Conservation (phyloP, 2,888 invertebrate species). For the Altica lythri region DNA sequence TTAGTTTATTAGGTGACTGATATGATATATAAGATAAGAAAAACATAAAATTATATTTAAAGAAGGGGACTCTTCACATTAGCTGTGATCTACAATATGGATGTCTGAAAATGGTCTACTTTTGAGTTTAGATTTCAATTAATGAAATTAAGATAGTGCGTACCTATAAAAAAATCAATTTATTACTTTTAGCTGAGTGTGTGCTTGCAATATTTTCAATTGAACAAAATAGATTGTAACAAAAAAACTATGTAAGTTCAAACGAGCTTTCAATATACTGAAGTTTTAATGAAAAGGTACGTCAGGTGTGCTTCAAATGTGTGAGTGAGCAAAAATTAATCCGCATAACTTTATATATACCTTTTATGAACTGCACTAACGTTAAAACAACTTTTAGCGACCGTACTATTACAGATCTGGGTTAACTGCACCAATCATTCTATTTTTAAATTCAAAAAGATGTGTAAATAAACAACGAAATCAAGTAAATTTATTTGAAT, state of each 20-base stretch:
- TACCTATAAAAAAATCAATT: constrained; percentile 27
- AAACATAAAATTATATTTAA: constrained; percentile 44
- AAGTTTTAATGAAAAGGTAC: too few relatives aligned
- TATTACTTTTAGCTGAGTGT: constrained; percentile 35
- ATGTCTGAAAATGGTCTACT: constrained; percentile 44
- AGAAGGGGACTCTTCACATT: constrained; percentile 55
- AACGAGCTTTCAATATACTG: neutral
- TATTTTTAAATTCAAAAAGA: too few relatives aligned
- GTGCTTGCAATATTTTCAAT: constrained; percentile 38
- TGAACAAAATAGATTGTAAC: constrained; percentile 1
- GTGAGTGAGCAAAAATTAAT: too few relatives aligned
- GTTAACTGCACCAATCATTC: too few relatives aligned
- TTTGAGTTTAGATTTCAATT: constrained; percentile 21
- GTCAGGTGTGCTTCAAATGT: too few relatives aligned
- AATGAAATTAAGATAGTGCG: constrained; percentile 10
- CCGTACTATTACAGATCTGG: too few relatives aligned
- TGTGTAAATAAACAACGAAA: too few relatives aligned
- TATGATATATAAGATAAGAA: constrained; percentile 17
- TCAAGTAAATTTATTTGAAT: neutral
- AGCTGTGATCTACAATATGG: constrained; percentile 57
- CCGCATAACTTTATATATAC: too few relatives aligned
- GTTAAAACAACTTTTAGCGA: too few relatives aligned
- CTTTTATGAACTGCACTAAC: too few relatives aligned
- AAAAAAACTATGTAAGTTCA: neutral
- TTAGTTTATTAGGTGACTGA: constrained; percentile 28